Evolutionary conservation across 2,113 vertebrate genomes (phyloP).

Genomic region (Pipra filicauda): DNA sequence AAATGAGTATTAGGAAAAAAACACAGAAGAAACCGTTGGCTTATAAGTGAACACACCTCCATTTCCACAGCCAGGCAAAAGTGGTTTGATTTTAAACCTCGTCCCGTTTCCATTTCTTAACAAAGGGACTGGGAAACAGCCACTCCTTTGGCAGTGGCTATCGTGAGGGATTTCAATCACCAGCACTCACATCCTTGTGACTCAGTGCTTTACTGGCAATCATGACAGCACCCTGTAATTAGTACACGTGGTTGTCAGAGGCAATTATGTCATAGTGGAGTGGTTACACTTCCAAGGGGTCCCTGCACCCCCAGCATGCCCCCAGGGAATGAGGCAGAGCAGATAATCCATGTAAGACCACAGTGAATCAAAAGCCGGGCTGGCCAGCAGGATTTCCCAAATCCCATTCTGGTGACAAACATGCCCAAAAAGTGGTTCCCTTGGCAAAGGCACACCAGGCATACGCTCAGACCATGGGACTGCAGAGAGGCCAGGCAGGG

Average conservation of each 20-base stretch:
- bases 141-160: not conserved
- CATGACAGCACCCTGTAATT: not conserved
- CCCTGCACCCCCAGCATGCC: not conserved
- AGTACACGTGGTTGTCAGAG: not conserved
- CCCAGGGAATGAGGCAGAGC: not conserved
- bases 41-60: not conserved
- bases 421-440: not conserved
- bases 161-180: not conserved
- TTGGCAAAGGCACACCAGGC: not conserved
- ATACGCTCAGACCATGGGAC: fast-evolving
- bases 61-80: not conserved
- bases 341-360: fast-evolving
- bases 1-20: not conserved
- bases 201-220: not conserved
- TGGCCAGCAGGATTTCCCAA: not conserved
- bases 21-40: not conserved
- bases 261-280: not conserved
- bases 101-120: not conserved
- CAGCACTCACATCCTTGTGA: not conserved
- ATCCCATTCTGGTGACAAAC: not conserved
- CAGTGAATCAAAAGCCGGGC: not conserved
- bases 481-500: not conserved
- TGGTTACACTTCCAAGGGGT: fast-evolving
- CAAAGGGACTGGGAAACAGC: not conserved
- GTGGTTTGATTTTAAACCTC: not conserved